Evolutionary conservation across 2,888 invertebrate species (phyloP), one percentile per base, ranked within the genome.

Genomic region (Plagiodera versicolora): DNA sequence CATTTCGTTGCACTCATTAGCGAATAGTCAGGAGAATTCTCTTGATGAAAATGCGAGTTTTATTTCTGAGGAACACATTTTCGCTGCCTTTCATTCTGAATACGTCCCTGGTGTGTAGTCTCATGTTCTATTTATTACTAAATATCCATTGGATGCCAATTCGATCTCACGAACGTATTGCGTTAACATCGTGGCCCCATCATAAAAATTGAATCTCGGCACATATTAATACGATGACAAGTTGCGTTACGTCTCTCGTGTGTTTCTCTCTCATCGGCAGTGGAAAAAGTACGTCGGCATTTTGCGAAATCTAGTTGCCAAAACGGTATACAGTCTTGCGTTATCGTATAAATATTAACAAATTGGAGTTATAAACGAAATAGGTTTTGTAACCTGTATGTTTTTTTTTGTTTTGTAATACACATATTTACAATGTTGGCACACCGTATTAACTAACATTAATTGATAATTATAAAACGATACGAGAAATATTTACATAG

Each of bases 331-430:
- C 28, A 14, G n/a, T 58, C 54, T 66, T 64, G 61, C 66, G 61
- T 59, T 65, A 63, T 58, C 46, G 55, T 63, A 63, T 63, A 65
- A 65, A 67, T 67, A 64, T 67, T 67, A 67, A 66, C 66, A 63
- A 66, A 66, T 63, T 64, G 60, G 58, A 63, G 58, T 61, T 60
- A 45, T 61, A 61, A 65, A 63, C 61, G 58, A 63, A 58, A 32
- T 51, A 20, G 17, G 65, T 67, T 65, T 67, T 67, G 64, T 61
- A 67, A 64, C 63, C 35, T 55, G 66, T 61, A 64, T 63, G 61
- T 63, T 65, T 64, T 61, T 54, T 56, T 61, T 56, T 57, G 63
- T 67, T 67, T 67, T 58, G 67, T 47, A 67, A 67, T 39, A 39
- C 39, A 39, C 56, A 56, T 61, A 60, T 64, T 62, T 60, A 63